Conservation (phyloP, 2,113 vertebrate genomes). For the Himantopus leucocephalus region DNA sequence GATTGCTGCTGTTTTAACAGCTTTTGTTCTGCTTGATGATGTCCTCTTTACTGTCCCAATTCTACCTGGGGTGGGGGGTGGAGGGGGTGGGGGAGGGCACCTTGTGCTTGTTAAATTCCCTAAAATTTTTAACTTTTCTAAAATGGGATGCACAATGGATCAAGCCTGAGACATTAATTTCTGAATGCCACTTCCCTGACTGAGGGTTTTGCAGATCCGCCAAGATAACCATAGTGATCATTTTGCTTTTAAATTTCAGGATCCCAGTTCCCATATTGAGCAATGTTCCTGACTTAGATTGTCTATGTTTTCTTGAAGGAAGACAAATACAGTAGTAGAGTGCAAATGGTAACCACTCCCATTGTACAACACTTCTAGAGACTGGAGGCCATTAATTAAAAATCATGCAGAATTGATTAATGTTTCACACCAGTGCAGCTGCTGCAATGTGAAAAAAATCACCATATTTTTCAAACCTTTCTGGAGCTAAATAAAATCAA, state of each 20-base stretch:
- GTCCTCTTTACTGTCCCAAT: background rate
- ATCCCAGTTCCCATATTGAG: background rate
- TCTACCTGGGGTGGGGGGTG: background rate
- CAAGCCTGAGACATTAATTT: background rate
- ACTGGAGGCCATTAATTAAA: background rate
- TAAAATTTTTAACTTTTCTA: background rate
- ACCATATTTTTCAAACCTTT: constrained; percentile 3
- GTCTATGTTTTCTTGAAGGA: background rate
- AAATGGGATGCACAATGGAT: background rate
- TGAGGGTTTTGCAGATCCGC: background rate
- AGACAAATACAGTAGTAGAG: background rate
- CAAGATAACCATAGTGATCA: background rate
- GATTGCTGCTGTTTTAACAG: background rate
- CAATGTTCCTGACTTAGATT: background rate
- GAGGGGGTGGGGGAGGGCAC: background rate
- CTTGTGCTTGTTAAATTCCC: background rate
- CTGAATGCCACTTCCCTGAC: background rate
- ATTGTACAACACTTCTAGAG: background rate
- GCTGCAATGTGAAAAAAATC: background rate
- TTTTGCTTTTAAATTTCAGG: background rate
- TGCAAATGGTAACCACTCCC: background rate
- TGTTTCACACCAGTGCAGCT: background rate
- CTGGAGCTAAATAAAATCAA: background rate
- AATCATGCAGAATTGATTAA: background rate
- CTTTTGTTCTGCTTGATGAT: background rate